phyloP scores from a whole-genome alignment of 1,140 invertebrate species.

The Platorchestia sp. region DNA sequence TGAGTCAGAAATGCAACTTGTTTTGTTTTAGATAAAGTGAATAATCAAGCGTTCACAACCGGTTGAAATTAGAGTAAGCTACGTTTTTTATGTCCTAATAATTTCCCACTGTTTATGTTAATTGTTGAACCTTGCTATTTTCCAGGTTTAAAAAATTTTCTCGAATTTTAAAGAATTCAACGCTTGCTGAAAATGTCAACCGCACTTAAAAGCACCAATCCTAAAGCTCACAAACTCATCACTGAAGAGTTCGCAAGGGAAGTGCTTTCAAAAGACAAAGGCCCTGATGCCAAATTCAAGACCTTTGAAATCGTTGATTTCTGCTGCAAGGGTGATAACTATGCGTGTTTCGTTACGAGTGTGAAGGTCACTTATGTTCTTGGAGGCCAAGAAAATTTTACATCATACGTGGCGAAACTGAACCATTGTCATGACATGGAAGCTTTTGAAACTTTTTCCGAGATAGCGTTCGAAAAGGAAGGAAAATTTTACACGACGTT shows the following conservation, averaged over 20 bases:
- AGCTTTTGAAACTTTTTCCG: background rate
- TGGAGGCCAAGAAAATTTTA: background rate
- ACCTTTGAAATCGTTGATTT: constrained; percentile 56
- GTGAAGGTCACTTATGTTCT: constrained; percentile 53
- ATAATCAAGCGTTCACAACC: no score
- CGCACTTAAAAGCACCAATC: background rate
- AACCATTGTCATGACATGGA: background rate
- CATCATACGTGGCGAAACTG: constrained; percentile 58
- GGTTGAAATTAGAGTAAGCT: no score
- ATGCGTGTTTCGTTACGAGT: constrained; percentile 57
- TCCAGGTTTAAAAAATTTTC: no score
- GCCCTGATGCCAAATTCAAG: constrained; percentile 37
- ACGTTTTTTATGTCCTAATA: no score
- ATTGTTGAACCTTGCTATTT: no score
- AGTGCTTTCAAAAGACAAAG: constrained; percentile 56
- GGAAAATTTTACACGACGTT: constrained; percentile 54
- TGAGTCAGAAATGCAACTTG: no score
- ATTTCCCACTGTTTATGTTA: no score
- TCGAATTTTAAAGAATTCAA: no score
- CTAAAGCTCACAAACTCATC: constrained; percentile 47
- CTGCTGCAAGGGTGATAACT: constrained; percentile 60
- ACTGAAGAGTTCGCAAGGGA: constrained; percentile 51
- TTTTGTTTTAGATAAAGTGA: no score
- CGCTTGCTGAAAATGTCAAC: background rate
- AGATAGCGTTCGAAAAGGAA: constrained; percentile 56